phyloP scores from a whole-genome alignment of 2,888 invertebrate genomes.

The Conchocele bisecta region DNA sequence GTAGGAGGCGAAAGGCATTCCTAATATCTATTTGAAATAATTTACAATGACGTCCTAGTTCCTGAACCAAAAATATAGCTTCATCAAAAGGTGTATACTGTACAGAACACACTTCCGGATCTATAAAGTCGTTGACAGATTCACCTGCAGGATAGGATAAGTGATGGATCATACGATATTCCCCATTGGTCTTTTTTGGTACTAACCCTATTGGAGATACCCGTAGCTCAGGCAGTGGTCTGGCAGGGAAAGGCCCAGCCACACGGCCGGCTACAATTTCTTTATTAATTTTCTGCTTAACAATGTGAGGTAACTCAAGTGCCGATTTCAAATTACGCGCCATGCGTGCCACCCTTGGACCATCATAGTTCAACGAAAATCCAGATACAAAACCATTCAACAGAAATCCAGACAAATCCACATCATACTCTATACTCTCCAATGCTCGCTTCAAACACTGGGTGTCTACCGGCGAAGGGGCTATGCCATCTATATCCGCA shows the following conservation, averaged over 20 bases:
- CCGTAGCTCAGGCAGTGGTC: slow-evolving; percentile 14
- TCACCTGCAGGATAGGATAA: slow-evolving; percentile 26
- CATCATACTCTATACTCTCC: slow-evolving; percentile 17
- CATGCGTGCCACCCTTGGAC: slow-evolving; percentile 12
- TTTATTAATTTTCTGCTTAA: slow-evolving; percentile 19
- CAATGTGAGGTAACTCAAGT: background rate
- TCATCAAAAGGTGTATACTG: slow-evolving; percentile 36
- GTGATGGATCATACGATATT: slow-evolving; percentile 41
- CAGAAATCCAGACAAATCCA: no score
- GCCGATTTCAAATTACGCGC: slow-evolving; percentile 30
- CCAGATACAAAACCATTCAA: slow-evolving; percentile 25
- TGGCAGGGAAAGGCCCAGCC: slow-evolving; percentile 22
- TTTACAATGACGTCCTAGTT: slow-evolving; percentile 13
- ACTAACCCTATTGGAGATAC: slow-evolving; percentile 39
- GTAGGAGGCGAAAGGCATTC: slow-evolving; percentile 25
- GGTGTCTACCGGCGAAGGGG: no score
- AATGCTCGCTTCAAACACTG: background rate
- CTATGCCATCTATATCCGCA: no score
- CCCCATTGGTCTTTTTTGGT: slow-evolving; percentile 28
- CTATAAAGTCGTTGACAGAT: slow-evolving; percentile 38
- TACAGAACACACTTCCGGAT: slow-evolving; percentile 21
- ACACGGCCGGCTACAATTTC: slow-evolving; percentile 34
- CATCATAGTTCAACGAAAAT: slow-evolving; percentile 30
- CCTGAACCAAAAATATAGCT: slow-evolving; percentile 34
- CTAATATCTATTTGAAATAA: slow-evolving; percentile 16